Evolutionary conservation across 2,888 invertebrate genomes (phyloP), one percentile per base, ranked within the genome.

Genomic region (Tineola bisselliella): DNA sequence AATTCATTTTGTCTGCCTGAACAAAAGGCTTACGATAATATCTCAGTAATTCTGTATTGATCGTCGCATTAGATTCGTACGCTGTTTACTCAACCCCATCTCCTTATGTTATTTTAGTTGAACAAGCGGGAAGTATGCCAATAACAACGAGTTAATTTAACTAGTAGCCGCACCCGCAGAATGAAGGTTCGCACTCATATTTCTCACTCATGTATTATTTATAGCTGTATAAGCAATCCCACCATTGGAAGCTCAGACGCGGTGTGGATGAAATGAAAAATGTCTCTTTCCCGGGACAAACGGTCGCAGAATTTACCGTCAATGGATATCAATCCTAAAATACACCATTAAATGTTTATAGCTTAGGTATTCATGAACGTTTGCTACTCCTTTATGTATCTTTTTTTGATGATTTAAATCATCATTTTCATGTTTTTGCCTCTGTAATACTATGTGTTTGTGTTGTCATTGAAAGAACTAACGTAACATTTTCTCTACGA

Each of bases 171-270:
- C 54, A 59, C 59, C 25, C 44, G 61, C 73, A 76, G 75, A 77
- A 78, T 75, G 73, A 74, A 76, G 76, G 71, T 70, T 71, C 66
- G 71, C 71, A 75, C 75, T 77, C 75, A 79, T 79, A 81, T 80
- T 80, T 77, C 75, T 72, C 75, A 71, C 76, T 83, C 79, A 83
- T 84, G 80, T 81, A 73, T 81, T 79, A 84, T 84, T 81, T 77
- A 83, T 80, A 70, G 65, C 69, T 66, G 67, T 68, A 75, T 76
- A 79, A 79, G 74, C 76, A 77, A 81, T 80, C 71, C 71, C 68
- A 69, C 75, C 70, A 75, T 77, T 78, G 72, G 71, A 70, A 76
- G 81, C 80, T 81, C 77, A 81, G 81, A 80, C 79, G 73, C 69
- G 71, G 79, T 73, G 77, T 70, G 76, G 79, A 81, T 78, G 75